Percentiles rank a stretch among this genome's conserved stretches.
Conservation (phyloP, 1,140 invertebrate species). For the Chymomyza costata region DNA sequence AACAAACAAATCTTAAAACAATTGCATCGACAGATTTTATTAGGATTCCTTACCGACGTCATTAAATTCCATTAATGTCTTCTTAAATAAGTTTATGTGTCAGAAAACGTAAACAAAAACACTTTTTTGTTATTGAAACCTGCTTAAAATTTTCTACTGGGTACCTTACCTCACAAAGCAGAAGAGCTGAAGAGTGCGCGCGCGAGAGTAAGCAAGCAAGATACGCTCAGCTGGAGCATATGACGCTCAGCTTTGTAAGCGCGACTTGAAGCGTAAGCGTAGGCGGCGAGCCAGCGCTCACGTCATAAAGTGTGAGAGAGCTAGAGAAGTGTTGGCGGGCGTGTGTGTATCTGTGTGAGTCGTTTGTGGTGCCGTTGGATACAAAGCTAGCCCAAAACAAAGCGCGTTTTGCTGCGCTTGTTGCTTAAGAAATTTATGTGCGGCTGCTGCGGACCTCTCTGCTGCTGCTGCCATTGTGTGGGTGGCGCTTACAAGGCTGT, state of each 20-base stretch:
- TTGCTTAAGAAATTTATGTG: conserved; percentile 58
- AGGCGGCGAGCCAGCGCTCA: conserved; percentile 33
- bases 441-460: conserved; percentile 33
- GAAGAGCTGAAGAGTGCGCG: conserved; percentile 1
- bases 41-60: no score
- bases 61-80: no score
- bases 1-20: no score
- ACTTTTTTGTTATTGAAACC: no score
- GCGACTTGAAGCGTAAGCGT: conserved; percentile 40
- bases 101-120: no score
- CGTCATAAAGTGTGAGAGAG: conserved; percentile 42
- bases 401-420: conserved; percentile 16
- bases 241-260: conserved; percentile 60
- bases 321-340: not conserved
- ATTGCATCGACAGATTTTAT: no score
- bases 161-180: no score
- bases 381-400: no score
- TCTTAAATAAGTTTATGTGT: no score
- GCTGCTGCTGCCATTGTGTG: conserved; percentile 54
- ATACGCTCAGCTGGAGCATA: conserved; percentile 52
- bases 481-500: conserved; percentile 62
- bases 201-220: conserved; percentile 11
- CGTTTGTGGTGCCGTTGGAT: conserved; percentile 3
- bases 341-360: conserved; percentile 15
- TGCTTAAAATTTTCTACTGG: no score